phyloP scores from a whole-genome alignment of 1,140 invertebrate species.

The Coenobita brevimanus region DNA sequence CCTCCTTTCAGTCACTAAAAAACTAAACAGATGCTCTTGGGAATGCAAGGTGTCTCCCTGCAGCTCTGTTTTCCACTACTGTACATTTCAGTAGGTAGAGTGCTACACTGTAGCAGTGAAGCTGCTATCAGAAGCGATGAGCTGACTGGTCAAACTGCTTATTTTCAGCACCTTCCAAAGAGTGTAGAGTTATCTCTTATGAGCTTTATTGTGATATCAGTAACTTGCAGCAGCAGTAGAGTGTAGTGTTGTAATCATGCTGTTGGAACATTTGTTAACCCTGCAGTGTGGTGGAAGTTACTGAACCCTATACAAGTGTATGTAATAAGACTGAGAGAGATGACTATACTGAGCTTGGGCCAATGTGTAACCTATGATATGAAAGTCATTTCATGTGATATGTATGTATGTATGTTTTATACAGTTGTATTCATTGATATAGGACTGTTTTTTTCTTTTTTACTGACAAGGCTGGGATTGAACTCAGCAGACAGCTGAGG shows the following conservation, averaged over 20 bases:
- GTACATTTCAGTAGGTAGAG: neutral
- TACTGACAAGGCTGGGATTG: conserved; percentile 26
- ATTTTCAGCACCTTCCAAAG: conserved; percentile 59
- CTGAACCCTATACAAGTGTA: too few relatives aligned
- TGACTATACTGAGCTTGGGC: conserved; percentile 13
- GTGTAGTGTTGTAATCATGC: conserved; percentile 22
- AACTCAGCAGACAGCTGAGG: conserved; percentile 26
- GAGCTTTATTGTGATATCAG: conserved; percentile 64
- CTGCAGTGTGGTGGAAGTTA: too few relatives aligned
- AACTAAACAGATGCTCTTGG: too few relatives aligned
- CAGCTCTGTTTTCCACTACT: too few relatives aligned
- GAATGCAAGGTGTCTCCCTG: too few relatives aligned
- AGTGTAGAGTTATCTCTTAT: conserved; percentile 50
- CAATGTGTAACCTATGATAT: conserved; percentile 37
- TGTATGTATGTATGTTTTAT: conserved; percentile 63
- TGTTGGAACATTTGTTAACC: neutral
- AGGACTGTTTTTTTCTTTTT: conserved; percentile 19
- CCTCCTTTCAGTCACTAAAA: too few relatives aligned
- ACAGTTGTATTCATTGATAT: conserved; percentile 47
- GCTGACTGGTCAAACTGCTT: conserved; percentile 37
- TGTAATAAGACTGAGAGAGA: too few relatives aligned
- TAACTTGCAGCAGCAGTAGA: conserved; percentile 33
- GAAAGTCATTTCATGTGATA: conserved; percentile 64
- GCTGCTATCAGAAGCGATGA: neutral
- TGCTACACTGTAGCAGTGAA: neutral